Conservation (phyloP, 2,888 invertebrate genomes). For the Morpho deidamia region DNA sequence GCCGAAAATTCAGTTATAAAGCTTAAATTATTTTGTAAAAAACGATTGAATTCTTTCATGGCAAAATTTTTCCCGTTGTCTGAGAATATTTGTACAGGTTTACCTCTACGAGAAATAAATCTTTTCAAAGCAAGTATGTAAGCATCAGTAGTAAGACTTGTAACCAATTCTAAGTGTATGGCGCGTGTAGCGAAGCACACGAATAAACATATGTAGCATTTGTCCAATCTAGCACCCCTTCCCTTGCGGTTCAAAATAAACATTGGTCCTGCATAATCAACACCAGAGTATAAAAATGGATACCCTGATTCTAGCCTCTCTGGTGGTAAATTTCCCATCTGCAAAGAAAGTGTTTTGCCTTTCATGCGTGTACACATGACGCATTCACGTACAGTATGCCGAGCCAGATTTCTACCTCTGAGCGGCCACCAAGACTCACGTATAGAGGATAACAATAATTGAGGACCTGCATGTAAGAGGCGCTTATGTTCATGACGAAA, state of each 20-base stretch:
- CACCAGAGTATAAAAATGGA: constrained; percentile 26
- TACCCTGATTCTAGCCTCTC: constrained; percentile 22
- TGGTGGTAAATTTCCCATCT: constrained; percentile 19
- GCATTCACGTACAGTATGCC: constrained; percentile 11
- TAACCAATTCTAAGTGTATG: constrained; percentile 26
- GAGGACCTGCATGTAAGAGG: constrained; percentile 21
- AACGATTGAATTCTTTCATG: constrained; percentile 18
- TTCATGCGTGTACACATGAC: constrained; percentile 17
- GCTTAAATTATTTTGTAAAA: constrained; percentile 10
- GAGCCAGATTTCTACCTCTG: constrained; percentile 19
- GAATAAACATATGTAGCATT: constrained; percentile 28
- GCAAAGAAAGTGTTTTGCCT: constrained; percentile 6
- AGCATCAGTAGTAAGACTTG: constrained; percentile 18
- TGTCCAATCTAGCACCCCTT: constrained; percentile 22
- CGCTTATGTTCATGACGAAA: constrained; percentile 19
- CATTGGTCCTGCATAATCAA: constrained; percentile 29
- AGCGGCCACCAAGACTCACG: constrained; percentile 22
- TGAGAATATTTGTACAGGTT: constrained; percentile 25
- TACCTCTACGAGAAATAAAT: constrained; percentile 27
- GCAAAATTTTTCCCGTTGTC: constrained; percentile 27
- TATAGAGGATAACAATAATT: constrained; percentile 14
- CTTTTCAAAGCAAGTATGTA: constrained; percentile 26
- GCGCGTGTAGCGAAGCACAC: constrained; percentile 27
- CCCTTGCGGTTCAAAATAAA: constrained; percentile 25
- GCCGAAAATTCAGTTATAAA: constrained; percentile 11